A percentile compares a stretch with the other conserved stretches of the same genome.
Conservation (phyloP, 2,113 vertebrate species). For the western clawed frog (Xenopus tropicalis) region DNA sequence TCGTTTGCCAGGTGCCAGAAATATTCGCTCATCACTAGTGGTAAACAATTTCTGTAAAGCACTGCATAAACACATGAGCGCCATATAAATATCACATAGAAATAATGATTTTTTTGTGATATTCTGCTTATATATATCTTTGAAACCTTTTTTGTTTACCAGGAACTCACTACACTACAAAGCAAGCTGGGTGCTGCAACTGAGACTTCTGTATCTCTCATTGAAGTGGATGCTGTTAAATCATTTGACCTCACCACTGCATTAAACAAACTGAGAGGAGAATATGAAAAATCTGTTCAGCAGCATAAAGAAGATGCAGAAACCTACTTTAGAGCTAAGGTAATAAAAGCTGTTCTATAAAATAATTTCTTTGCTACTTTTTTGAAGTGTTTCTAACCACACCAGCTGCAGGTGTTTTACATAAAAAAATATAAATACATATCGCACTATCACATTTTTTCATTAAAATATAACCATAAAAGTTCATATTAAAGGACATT, state of each 20-base stretch:
- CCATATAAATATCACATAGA: too few species aligned
- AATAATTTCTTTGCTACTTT: background rate
- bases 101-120: too few species aligned
- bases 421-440: background rate
- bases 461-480: background rate
- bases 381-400: too few species aligned
- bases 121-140: background rate
- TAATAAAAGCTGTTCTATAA: background rate
- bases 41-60: too few species aligned
- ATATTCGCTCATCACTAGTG: too few species aligned
- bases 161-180: conserved; percentile 57
- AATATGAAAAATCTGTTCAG: conserved; percentile 56
- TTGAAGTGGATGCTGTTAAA: conserved; percentile 58
- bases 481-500: too few species aligned
- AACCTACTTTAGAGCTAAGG: conserved; percentile 58
- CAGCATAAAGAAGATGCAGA: conserved; percentile 61
- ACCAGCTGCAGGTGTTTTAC: background rate
- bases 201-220: conserved; percentile 56
- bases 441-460: too few species aligned
- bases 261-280: conserved; percentile 54
- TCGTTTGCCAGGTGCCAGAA: too few species aligned
- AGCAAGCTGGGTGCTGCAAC: conserved; percentile 54
- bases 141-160: background rate
- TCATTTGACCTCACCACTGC: conserved; percentile 58
- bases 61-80: too few species aligned